These are phyloP conservation scores for Hipparchia sbordonii DNA, from an alignment of 2,888 invertebrate genomes.

Conservation along the genomic window DNA sequence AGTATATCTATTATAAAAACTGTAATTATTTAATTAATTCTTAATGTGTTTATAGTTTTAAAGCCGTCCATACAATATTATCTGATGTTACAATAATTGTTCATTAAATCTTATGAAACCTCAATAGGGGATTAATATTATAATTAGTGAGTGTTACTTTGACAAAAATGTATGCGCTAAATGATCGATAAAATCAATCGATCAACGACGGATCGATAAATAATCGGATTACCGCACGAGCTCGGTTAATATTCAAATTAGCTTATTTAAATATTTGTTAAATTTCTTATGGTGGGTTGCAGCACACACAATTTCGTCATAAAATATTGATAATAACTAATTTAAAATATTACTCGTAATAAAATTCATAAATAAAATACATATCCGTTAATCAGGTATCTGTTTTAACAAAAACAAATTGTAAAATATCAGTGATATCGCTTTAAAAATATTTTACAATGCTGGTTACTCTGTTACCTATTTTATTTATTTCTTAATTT, in stretches of 20 bases:
- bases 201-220: conserved; percentile 39
- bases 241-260: conserved; percentile 25
- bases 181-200: conserved; percentile 41
- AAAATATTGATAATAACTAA: conserved; percentile 18
- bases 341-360: conserved; percentile 5
- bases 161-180: conserved; percentile 36
- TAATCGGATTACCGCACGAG: conserved; percentile 40
- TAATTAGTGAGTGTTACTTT: conserved; percentile 35
- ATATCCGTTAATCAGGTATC: too few species aligned
- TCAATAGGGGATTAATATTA: conserved; percentile 28
- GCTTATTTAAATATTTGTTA: conserved; percentile 28
- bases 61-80: conserved; percentile 12
- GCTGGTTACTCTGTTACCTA: too few species aligned
- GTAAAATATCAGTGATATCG: too few species aligned
- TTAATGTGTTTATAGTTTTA: conserved; percentile 6
- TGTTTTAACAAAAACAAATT: neutral
- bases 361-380: too few species aligned
- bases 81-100: conserved; percentile 19
- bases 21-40: neutral
- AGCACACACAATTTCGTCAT: conserved; percentile 16
- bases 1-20: neutral
- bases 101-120: conserved; percentile 22
- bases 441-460: too few species aligned
- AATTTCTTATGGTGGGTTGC: conserved; percentile 16
- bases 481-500: too few species aligned